phyloP scores from a whole-genome alignment of 2,888 invertebrate genomes.

The Willowsia nigromaculata region DNA sequence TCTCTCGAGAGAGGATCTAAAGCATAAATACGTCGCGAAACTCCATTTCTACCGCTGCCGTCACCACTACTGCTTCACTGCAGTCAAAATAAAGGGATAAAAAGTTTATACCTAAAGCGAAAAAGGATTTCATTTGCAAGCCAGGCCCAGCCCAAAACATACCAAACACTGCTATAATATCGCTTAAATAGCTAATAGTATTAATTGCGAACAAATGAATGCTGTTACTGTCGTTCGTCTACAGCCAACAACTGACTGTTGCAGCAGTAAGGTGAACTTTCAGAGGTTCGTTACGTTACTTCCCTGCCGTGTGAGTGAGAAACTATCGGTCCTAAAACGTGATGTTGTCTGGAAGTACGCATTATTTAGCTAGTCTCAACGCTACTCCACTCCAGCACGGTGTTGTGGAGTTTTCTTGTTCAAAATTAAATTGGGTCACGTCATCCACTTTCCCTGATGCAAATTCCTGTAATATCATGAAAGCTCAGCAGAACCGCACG shows the following conservation, averaged over 20 bases:
- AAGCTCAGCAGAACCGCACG: conserved; percentile 12
- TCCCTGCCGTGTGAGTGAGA: neutral
- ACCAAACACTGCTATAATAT: neutral
- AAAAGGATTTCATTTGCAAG: neutral
- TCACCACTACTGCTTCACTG: neutral
- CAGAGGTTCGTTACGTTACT: neutral
- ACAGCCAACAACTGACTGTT: neutral
- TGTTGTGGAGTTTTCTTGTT: conserved; percentile 3
- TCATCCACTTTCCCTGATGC: conserved; percentile 24
- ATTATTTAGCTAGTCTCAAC: neutral
- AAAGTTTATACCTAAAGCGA: neutral
- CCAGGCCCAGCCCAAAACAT: neutral
- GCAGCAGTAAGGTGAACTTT: neutral
- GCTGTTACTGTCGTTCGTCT: neutral
- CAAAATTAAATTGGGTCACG: conserved; percentile 62
- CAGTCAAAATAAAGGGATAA: conserved; percentile 1
- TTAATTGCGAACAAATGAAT: conserved; percentile 17
- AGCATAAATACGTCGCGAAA: conserved; percentile 10
- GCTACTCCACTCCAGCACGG: neutral
- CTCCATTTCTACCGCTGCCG: neutral
- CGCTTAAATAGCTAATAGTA: conserved; percentile 11
- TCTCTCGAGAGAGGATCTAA: conserved; percentile 19
- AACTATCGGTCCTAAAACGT: neutral
- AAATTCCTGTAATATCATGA: conserved; percentile 14
- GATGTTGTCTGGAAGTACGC: neutral